Percentiles rank a stretch among this genome's conserved stretches.
Conservation (phyloP, 2,797 vertebrate species). For the Chrosomus eos region DNA sequence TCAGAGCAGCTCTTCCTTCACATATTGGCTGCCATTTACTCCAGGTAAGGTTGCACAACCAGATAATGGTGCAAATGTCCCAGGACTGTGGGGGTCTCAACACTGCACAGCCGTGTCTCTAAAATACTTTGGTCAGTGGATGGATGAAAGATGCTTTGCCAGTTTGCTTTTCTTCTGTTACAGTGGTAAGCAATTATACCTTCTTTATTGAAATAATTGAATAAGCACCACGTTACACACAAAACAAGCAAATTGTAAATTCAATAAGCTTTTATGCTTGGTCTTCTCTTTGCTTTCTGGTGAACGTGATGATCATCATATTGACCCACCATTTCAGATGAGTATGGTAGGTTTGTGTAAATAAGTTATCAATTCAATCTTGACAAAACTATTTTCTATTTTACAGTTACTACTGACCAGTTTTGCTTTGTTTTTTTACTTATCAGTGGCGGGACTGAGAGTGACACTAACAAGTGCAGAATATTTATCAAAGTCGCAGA, state of each 20-base stretch:
- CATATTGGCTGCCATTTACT: constrained; percentile 54
- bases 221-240: neutral
- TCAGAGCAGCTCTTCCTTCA: constrained; percentile 35
- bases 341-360: neutral
- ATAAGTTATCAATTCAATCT: neutral
- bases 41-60: neutral
- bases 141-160: constrained; percentile 25
- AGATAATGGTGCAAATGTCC: constrained; percentile 16
- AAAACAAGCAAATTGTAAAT: neutral
- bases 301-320: neutral
- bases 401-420: neutral
- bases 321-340: neutral
- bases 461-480: neutral
- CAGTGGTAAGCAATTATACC: neutral
- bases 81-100: neutral
- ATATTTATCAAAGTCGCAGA: neutral
- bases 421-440: no score
- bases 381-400: neutral
- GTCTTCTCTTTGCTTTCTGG: neutral
- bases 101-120: constrained; percentile 40
- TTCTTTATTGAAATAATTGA: neutral
- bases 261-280: neutral
- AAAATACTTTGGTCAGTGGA: neutral
- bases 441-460: neutral
- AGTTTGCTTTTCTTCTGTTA: constrained; percentile 39